phyloP scores from a whole-genome alignment of 2,113 vertebrate genomes.

The Elgaria multicarinata region DNA sequence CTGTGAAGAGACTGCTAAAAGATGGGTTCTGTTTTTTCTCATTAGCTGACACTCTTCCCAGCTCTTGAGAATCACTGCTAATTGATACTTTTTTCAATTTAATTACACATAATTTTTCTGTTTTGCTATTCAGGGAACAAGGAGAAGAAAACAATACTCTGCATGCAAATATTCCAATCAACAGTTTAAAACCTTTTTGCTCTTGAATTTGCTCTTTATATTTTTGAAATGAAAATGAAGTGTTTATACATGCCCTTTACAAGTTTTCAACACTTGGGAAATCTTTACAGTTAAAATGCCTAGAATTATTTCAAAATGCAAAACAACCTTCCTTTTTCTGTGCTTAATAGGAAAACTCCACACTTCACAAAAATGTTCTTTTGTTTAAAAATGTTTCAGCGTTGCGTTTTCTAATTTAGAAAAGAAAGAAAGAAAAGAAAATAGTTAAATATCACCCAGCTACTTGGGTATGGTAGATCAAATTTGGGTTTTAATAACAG shows the following conservation, averaged over 20 bases:
- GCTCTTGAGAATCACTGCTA: constrained; percentile 80
- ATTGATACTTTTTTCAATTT: constrained; percentile 82
- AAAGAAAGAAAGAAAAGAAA: not conserved
- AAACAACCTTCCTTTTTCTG: not conserved
- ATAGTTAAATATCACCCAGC: accelerated
- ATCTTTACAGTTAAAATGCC: not conserved
- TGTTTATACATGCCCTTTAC: constrained; percentile 47
- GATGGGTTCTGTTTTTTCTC: constrained; percentile 71
- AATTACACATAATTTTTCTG: constrained; percentile 85
- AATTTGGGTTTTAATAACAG: too few species aligned
- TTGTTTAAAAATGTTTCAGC: not conserved
- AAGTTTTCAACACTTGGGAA: constrained; percentile 14
- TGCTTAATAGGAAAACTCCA: accelerated
- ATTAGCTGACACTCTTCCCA: constrained; percentile 73
- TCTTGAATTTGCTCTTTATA: constrained; percentile 65
- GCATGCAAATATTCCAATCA: constrained; percentile 80
- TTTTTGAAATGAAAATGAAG: constrained; percentile 51
- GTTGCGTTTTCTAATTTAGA: not conserved
- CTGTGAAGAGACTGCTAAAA: constrained; percentile 68
- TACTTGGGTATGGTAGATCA: not conserved
- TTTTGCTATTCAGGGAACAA: constrained; percentile 79
- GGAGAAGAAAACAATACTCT: constrained; percentile 82
- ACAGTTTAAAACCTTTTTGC: constrained; percentile 79
- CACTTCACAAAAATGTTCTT: not conserved
- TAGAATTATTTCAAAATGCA: constrained; percentile 30